Evolutionary conservation across 2,113 vertebrate species (phyloP), one percentile per base, ranked within the genome.

Genomic region (Pan paniscus): DNA sequence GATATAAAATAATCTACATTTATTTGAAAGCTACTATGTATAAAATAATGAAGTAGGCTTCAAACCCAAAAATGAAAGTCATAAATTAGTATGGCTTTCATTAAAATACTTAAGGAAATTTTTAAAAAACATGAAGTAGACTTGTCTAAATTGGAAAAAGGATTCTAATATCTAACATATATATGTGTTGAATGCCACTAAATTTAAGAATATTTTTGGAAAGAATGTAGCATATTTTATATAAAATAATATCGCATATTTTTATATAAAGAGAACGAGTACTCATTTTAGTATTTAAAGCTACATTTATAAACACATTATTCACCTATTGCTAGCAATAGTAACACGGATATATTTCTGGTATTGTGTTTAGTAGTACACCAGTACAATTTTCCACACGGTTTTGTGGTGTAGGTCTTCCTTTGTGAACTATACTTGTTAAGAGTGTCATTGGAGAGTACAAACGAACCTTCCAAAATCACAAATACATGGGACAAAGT

Each of bases 31-130:
- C 46, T 89, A 94, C 78, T 93, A 86, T 94, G 72, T 96, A 86
- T 93, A 89, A 93, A 85, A 94, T 97, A 97, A 96, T 97, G 59
- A 96, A 97, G 48, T 94, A 89, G 57, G 40, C 46, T 95, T 97
- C 86, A 96, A 86, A 89, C 17, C 22, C 11, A 87, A 35, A 93
- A 80, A 79, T 22, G 8, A 94, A 93, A 96, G 73, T 81, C 86
- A 94, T 94, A 96, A 89, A 93, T 96, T 96, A 85, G 38, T 79
- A 79, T 55, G 55, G 48, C 35, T 93, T 13, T 91, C 80, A 86
- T 92, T 78, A 96, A 93, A 92, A 91, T 89, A 70, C 82, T 89
- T 91, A 93, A 55, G 75, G 64, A 85, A 90, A 88, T 67, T 89
- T 93, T 8, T 78, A 73, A 96, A 93, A 95, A 96, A 75, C 76